Base-by-base conservation (phyloP, 2,113 vertebrate genomes). In the Macrotus californicus region DNA sequence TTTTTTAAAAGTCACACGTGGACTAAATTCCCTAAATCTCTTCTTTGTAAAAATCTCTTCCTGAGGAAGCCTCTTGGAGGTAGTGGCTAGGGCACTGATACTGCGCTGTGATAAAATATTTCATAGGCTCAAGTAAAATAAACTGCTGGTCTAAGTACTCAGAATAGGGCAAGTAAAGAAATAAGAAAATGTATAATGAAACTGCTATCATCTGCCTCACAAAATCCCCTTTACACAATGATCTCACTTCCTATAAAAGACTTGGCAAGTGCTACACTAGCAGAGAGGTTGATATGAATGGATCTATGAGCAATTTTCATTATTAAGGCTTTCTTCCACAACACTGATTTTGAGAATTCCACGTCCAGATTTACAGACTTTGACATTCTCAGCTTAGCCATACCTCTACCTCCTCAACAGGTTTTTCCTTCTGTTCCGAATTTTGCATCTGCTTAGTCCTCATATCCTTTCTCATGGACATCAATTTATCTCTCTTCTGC, bases 401-500 rank as follows among this genome's bases (percentile, higher is more conserved):
- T 97, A 97, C 94, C 77, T 82, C 98, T 97, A 98, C 99, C 98
- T 98, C 98, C 89, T 96, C 97, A 8, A 97, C 76, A 76, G 98
- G 93, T 2, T 97, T 77, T 36, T 97, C 96, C 89, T 97, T 95
- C 29, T 98, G 98, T 2, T 98, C 98, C 7, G 52, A 22, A 46
- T 50, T 81, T 2, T 96, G 8, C n/a, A 96, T 34, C 1, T 93
- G 82, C 67, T 97, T 98, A 34, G 75, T 97, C 95, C 95, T 99
- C 76, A 99, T 98, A 14, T 99, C 99, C 86, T 98, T 99, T 97
- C 98, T 99, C 24, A 99, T 97, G 12, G 99, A 99, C 92, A 99
- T 98, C 94, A 99, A 98, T 91, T 98, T 98, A 96, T 99, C 99
- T 79, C 99, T 98, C 98, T 99, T 99, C 97, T 99, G 99, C 80